Evolutionary conservation across 2,888 invertebrate species (phyloP).

Genomic region (Scaptomyza flava): DNA sequence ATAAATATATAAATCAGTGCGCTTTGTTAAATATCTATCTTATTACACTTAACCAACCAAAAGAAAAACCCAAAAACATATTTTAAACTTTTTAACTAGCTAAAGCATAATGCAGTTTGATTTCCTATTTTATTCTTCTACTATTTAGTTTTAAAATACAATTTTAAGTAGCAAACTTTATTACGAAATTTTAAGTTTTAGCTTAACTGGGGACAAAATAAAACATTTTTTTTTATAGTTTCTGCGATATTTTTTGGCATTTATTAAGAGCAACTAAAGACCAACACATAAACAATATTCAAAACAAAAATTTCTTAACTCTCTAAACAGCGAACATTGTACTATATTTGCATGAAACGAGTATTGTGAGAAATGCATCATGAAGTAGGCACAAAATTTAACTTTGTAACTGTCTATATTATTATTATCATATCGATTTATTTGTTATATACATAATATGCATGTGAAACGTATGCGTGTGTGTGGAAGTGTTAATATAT

Average conservation of each 20-base stretch:
- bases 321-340: constrained; percentile 42
- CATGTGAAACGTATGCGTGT: constrained; percentile 23
- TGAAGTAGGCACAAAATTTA: constrained; percentile 5
- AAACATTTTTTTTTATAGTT: constrained; percentile 41
- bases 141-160: constrained; percentile 47
- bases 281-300: constrained; percentile 63
- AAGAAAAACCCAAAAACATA: constrained; percentile 38
- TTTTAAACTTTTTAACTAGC: constrained; percentile 53
- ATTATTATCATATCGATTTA: constrained; percentile 7
- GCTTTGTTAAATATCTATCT: constrained; percentile 61
- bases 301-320: constrained; percentile 33
- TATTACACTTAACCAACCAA: constrained; percentile 43
- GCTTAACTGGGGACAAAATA: constrained; percentile 21
- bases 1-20: constrained; percentile 57
- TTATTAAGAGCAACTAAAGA: constrained; percentile 72
- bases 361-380: constrained; percentile 24
- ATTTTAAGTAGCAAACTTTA: constrained; percentile 49
- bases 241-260: constrained; percentile 32
- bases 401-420: constrained; percentile 17
- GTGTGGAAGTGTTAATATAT: constrained; percentile 9
- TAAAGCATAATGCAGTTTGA: constrained; percentile 60
- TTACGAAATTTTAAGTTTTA: constrained; percentile 33
- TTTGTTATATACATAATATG: constrained; percentile 12
- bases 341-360: constrained; percentile 30
- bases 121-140: constrained; percentile 50